phyloP scores from a whole-genome alignment of 1,140 invertebrate genomes.

The Conopomorpha cramerella region DNA sequence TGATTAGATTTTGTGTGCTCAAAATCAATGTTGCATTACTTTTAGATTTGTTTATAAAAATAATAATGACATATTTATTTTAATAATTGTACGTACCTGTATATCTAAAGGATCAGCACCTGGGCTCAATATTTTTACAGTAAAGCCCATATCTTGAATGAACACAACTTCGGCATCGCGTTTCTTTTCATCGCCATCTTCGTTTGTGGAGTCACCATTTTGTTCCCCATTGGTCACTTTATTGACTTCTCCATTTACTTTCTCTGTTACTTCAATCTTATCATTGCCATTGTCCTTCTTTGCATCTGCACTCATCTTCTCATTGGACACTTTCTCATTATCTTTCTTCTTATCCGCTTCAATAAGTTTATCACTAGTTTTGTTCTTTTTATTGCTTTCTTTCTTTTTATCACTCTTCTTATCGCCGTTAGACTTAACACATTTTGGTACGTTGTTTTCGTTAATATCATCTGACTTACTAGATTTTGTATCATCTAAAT shows the following conservation, averaged over 20 bases:
- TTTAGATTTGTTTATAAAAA: too few species aligned
- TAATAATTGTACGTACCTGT: constrained; percentile 63
- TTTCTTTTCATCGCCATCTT: constrained; percentile 67
- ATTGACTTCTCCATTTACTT: constrained; percentile 23
- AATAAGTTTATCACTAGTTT: constrained; percentile 20
- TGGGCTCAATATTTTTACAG: constrained; percentile 88
- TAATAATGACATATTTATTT: constrained; percentile 5
- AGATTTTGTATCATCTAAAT: constrained; percentile 39
- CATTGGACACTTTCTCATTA: constrained; percentile 22
- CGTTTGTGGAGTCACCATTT: constrained; percentile 52
- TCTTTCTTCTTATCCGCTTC: constrained; percentile 28
- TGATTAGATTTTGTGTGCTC: too few species aligned
- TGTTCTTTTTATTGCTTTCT: constrained; percentile 28
- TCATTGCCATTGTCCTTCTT: constrained; percentile 15
- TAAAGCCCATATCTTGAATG: constrained; percentile 93
- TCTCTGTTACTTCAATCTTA: constrained; percentile 16
- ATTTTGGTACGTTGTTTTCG: constrained; percentile 13
- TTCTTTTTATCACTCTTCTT: constrained; percentile 35
- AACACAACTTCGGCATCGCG: constrained; percentile 82
- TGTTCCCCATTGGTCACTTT: constrained; percentile 46
- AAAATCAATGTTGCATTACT: too few species aligned
- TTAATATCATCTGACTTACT: constrained; percentile 33
- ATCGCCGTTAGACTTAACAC: constrained; percentile 19
- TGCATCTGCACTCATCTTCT: constrained; percentile 19
- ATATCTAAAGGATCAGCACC: constrained; percentile 90